These are phyloP conservation scores for Harpagifer antarcticus DNA, from an alignment of 2,797 vertebrate species.

Conservation along the genomic window DNA sequence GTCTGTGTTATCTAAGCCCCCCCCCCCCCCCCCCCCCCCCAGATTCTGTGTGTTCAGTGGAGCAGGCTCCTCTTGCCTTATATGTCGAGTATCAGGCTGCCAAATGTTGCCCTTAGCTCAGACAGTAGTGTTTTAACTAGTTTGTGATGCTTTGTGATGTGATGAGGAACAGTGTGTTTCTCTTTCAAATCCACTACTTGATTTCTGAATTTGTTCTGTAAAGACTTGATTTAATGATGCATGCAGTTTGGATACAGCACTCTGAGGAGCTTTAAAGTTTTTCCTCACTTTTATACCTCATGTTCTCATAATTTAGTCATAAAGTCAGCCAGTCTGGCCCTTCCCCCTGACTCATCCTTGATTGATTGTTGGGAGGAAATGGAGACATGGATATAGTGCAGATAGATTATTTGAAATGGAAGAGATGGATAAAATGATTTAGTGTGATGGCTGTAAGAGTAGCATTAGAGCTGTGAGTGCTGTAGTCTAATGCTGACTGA, in stretches of 20 bases:
- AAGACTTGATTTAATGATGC: neutral
- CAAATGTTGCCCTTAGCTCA: neutral
- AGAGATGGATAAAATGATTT: neutral
- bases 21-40: neutral
- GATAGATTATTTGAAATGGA: conserved; percentile 4
- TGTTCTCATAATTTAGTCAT: neutral
- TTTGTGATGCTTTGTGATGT: conserved; percentile 35
- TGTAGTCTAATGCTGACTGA: neutral
- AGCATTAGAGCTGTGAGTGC: conserved; percentile 10
- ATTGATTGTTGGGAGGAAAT: conserved; percentile 7
- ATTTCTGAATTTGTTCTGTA: neutral
- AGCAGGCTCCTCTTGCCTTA: conserved; percentile 58
- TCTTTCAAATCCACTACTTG: neutral
- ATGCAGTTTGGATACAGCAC: neutral
- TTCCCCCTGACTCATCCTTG: neutral
- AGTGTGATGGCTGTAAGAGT: neutral
- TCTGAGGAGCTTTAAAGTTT: too few relatives aligned
- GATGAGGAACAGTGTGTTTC: conserved; percentile 1
- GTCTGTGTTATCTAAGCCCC: neutral
- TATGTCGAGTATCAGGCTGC: conserved; percentile 45
- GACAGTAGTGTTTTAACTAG: conserved; percentile 9
- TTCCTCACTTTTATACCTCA: neutral
- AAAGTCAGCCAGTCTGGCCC: neutral
- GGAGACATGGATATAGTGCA: neutral
- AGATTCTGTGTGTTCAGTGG: conserved; percentile 51